Percentiles rank a stretch among this genome's conserved stretches.
phyloP scores from a whole-genome alignment of 2,113 vertebrate species.

The Rhabdornis inornatus region DNA sequence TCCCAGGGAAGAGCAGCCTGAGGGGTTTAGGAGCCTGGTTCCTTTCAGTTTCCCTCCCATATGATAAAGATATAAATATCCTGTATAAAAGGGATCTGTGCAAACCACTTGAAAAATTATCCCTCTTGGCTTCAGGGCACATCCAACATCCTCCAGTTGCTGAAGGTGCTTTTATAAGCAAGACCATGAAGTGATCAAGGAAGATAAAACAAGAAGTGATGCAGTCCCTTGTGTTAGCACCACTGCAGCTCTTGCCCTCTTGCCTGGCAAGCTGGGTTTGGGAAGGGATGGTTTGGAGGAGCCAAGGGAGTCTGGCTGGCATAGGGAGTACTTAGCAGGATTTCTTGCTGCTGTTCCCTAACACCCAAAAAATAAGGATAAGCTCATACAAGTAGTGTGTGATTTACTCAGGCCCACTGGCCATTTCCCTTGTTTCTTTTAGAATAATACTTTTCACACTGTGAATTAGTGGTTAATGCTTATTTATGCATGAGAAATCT shows the following conservation, averaged over 20 bases:
- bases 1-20: neutral
- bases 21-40: neutral
- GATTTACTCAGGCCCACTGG: conserved; percentile 34
- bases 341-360: neutral
- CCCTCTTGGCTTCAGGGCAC: neutral
- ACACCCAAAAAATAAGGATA: neutral
- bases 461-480: conserved; percentile 15
- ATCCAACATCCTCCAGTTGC: neutral
- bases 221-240: neutral
- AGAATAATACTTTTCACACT: neutral
- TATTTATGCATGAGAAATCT: conserved; percentile 19
- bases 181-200: neutral
- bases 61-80: neutral
- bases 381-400: neutral
- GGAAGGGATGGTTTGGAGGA: neutral
- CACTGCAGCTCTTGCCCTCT: neutral
- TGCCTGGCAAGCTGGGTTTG: neutral
- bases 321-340: neutral
- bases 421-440: conserved; percentile 47
- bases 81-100: neutral
- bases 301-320: neutral
- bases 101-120: neutral
- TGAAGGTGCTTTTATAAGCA: neutral
- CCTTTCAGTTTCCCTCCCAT: neutral
- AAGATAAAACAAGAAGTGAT: accelerated